phyloP scores from a whole-genome alignment of 1,140 invertebrate genomes.

The Papilio machaon region DNA sequence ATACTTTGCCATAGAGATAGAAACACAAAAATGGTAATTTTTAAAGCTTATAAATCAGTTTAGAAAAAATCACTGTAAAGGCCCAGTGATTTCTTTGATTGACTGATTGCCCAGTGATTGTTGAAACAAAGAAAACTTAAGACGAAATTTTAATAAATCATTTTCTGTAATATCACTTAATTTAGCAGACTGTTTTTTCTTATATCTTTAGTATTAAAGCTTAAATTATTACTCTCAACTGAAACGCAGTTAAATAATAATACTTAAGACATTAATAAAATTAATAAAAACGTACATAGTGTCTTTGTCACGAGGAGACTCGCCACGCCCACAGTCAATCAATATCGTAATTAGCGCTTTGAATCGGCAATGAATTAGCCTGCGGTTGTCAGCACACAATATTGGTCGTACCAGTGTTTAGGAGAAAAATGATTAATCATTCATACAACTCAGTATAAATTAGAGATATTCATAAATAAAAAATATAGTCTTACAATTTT shows the following conservation, averaged over 20 bases:
- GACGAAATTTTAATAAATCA: too few species aligned
- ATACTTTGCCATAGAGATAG: not conserved
- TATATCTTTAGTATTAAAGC: not conserved
- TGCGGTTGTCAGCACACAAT: not conserved
- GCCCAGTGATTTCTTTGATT: too few species aligned
- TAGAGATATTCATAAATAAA: not conserved
- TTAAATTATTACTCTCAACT: not conserved
- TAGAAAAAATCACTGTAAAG: not conserved
- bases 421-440: not conserved
- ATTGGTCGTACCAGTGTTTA: not conserved
- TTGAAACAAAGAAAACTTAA: too few species aligned
- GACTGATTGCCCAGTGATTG: too few species aligned
- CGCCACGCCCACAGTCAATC: not conserved
- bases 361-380: not conserved
- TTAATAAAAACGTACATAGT: not conserved
- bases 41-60: not conserved
- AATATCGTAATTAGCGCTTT: conserved; percentile 2
- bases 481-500: too few species aligned
- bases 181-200: not conserved
- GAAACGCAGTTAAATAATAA: not conserved
- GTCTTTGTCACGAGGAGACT: not conserved
- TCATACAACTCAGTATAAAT: not conserved
- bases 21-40: not conserved
- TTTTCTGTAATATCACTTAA: too few species aligned
- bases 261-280: not conserved